Conservation (phyloP, 2,797 vertebrate genomes). For the Silurus lanzhouensis region DNA sequence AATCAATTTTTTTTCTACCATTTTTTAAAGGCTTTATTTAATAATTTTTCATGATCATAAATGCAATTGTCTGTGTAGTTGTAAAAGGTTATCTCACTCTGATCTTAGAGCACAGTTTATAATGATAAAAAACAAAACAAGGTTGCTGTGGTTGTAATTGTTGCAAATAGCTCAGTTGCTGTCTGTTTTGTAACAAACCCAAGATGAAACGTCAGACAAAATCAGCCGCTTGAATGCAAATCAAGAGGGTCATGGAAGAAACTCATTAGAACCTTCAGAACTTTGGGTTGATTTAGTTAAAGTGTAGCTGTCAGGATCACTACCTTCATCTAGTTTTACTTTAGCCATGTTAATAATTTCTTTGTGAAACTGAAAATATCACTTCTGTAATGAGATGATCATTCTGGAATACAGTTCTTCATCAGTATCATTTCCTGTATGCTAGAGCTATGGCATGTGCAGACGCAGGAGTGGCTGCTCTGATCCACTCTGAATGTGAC, state of each 20-base stretch:
- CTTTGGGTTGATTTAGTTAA: neutral
- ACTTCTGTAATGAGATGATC: neutral
- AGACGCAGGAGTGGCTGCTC: slow-evolving; percentile 25
- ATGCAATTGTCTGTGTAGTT: neutral
- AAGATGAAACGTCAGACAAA: slow-evolving; percentile 26
- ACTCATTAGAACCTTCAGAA: slow-evolving; percentile 8
- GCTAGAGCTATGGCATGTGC: slow-evolving; percentile 11
- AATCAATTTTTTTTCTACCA: neutral
- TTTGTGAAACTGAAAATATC: neutral
- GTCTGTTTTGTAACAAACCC: slow-evolving; percentile 19
- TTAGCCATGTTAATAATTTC: neutral
- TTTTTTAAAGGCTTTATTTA: neutral
- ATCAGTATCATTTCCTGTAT: slow-evolving; percentile 4
- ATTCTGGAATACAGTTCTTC: neutral
- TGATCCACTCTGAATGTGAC: slow-evolving; percentile 29
- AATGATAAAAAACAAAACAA: neutral
- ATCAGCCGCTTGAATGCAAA: slow-evolving; percentile 26
- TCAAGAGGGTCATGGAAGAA: slow-evolving; percentile 7
- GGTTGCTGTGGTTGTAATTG: slow-evolving; percentile 16
- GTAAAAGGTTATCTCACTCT: neutral
- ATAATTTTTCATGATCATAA: neutral
- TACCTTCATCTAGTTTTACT: neutral
- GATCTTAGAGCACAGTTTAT: neutral
- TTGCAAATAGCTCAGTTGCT: slow-evolving; percentile 22
- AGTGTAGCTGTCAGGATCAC: neutral